A percentile compares a stretch with the other conserved stretches of the same genome.
These are phyloP conservation scores for Myotis daubentonii DNA, from an alignment of 2,797 vertebrate genomes.

Conservation along the genomic window DNA sequence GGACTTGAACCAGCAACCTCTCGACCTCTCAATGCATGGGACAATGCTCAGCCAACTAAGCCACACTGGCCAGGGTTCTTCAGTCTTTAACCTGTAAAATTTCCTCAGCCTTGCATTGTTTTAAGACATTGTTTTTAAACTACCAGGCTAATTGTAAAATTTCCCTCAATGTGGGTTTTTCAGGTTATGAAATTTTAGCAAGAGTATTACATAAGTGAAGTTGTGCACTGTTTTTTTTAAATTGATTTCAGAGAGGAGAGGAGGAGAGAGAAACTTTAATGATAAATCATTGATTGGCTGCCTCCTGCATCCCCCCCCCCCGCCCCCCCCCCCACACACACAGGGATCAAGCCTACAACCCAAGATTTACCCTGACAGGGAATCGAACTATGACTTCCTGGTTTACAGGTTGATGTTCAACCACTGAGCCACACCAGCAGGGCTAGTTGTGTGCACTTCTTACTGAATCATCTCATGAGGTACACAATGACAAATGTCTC, in stretches of 20 bases:
- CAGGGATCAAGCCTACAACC: too few species aligned
- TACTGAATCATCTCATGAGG: background rate
- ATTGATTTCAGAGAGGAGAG: too few species aligned
- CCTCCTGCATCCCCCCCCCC: too few species aligned
- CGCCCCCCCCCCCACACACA: fast-evolving
- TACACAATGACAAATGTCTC: background rate
- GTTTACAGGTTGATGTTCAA: too few species aligned
- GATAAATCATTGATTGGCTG: too few species aligned
- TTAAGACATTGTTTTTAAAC: background rate
- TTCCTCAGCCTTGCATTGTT: background rate
- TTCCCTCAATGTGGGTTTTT: background rate
- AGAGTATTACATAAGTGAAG: background rate
- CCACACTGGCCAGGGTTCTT: background rate
- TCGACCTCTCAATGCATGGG: background rate
- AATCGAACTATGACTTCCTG: too few species aligned
- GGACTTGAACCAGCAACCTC: background rate
- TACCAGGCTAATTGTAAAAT: background rate
- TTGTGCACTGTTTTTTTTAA: background rate
- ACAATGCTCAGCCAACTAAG: background rate
- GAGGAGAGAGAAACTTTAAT: too few species aligned
- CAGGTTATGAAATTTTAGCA: background rate
- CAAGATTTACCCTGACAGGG: too few species aligned
- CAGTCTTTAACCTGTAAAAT: background rate
- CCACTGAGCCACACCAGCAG: too few species aligned
- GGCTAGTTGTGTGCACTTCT: background rate